phyloP scores from a whole-genome alignment of 35 echinoderm and acorn worm genomes.

The Heliocidaris tuberculata region DNA sequence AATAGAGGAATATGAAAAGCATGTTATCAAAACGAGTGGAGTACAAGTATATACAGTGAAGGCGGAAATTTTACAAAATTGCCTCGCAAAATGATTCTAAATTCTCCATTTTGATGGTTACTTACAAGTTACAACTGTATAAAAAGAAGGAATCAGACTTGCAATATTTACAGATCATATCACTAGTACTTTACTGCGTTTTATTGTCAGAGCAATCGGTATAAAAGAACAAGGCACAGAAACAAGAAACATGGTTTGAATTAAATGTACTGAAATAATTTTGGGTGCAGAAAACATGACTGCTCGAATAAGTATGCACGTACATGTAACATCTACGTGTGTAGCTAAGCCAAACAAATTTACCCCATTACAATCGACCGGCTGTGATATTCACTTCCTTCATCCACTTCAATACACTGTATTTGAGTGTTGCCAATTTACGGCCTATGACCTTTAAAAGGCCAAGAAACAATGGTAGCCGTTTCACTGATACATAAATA shows the following conservation, averaged over 20 bases:
- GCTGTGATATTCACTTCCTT: background rate
- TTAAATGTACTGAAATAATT: background rate
- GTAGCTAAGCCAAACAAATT: too few species aligned
- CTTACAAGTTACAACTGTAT: background rate
- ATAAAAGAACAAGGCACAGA: background rate
- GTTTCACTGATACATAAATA: background rate
- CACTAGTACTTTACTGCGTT: background rate
- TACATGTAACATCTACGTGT: too few species aligned
- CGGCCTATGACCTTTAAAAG: background rate
- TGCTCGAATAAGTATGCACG: background rate
- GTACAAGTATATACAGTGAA: background rate
- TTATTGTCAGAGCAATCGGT: background rate
- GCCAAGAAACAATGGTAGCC: background rate
- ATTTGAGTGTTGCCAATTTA: background rate
- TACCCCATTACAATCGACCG: background rate
- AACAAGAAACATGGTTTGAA: background rate
- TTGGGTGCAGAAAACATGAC: background rate
- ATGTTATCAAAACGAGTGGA: background rate
- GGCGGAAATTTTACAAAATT: background rate
- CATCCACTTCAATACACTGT: background rate
- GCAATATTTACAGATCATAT: background rate
- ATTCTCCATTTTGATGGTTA: background rate
- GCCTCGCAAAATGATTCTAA: background rate
- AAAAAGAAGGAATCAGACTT: background rate
- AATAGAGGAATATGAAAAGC: background rate